phyloP scores from a whole-genome alignment of 2,113 vertebrate genomes.

The Oreochromis tanganicae region DNA sequence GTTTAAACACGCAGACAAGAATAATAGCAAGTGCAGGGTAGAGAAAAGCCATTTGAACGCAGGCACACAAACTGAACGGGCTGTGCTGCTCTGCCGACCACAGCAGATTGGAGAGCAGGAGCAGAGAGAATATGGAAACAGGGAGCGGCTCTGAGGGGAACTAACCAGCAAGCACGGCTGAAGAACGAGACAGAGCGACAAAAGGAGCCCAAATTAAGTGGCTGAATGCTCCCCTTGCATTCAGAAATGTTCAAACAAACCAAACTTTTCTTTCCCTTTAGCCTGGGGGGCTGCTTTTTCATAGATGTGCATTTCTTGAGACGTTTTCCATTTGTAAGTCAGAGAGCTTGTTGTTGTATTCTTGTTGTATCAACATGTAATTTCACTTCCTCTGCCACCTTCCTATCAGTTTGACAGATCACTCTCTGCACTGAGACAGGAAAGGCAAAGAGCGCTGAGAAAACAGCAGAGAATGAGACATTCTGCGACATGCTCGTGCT shows the following conservation, averaged over 20 bases:
- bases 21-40: slow-evolving; percentile 49
- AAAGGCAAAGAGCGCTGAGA: slow-evolving; percentile 60
- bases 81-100: slow-evolving; percentile 55
- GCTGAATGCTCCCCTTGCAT: not conserved
- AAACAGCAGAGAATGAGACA: slow-evolving; percentile 50
- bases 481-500: slow-evolving; percentile 9
- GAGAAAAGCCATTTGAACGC: slow-evolving; percentile 45
- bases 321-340: not conserved
- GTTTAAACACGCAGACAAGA: slow-evolving; percentile 47
- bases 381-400: slow-evolving; percentile 64
- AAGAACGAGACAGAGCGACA: slow-evolving; percentile 23
- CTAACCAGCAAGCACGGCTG: slow-evolving; percentile 15
- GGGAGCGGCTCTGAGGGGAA: slow-evolving; percentile 61
- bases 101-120: slow-evolving; percentile 56
- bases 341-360: not conserved
- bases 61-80: slow-evolving; percentile 41
- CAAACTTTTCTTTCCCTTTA: not conserved
- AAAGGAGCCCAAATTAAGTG: not conserved
- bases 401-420: slow-evolving; percentile 63
- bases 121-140: slow-evolving; percentile 59
- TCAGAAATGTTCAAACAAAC: not conserved
- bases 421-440: slow-evolving; percentile 49
- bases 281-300: not conserved
- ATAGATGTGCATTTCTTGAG: not conserved
- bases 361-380: slow-evolving; percentile 30